A percentile compares a stretch with the other conserved stretches of the same genome.
phyloP scores from a whole-genome alignment of 2,113 vertebrate genomes.

The Corythornis vintsioides region DNA sequence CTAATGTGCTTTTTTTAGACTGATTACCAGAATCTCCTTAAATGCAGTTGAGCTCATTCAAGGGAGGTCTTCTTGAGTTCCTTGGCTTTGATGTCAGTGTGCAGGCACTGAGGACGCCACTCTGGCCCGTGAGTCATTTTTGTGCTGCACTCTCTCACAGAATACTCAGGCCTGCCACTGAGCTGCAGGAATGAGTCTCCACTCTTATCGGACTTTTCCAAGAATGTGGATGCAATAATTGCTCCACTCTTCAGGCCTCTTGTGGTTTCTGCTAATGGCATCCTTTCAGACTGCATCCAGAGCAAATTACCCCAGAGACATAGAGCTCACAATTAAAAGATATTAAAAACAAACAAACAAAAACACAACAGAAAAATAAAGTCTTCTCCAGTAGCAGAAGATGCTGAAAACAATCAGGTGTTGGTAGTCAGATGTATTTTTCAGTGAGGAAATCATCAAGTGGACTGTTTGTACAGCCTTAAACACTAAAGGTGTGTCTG shows the following conservation, averaged over 20 bases:
- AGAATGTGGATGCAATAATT: conserved; percentile 69
- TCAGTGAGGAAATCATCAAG: neutral
- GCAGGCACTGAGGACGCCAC: neutral
- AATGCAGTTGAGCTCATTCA: conserved; percentile 60
- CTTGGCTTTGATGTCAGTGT: conserved; percentile 62
- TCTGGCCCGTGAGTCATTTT: conserved; percentile 48
- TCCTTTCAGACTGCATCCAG: conserved; percentile 65
- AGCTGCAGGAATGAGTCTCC: conserved; percentile 32
- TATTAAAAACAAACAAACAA: neutral
- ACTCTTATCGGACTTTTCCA: conserved; percentile 67
- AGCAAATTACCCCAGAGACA: conserved; percentile 27
- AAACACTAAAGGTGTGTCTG: neutral
- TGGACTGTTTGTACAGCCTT: neutral
- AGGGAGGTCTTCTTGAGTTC: conserved; percentile 56
- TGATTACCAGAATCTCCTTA: conserved; percentile 61
- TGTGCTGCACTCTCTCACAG: conserved; percentile 22
- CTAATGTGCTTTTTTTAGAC: conserved; percentile 59
- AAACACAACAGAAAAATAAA: neutral
- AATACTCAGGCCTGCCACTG: neutral
- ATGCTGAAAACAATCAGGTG: neutral
- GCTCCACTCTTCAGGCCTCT: conserved; percentile 54
- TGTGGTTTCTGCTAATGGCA: conserved; percentile 63
- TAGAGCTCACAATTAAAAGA: conserved; percentile 18
- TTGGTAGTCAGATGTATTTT: fast-evolving
- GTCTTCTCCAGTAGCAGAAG: neutral